phyloP scores from a whole-genome alignment of 2,797 vertebrate species.

The Gambelia wislizenii region DNA sequence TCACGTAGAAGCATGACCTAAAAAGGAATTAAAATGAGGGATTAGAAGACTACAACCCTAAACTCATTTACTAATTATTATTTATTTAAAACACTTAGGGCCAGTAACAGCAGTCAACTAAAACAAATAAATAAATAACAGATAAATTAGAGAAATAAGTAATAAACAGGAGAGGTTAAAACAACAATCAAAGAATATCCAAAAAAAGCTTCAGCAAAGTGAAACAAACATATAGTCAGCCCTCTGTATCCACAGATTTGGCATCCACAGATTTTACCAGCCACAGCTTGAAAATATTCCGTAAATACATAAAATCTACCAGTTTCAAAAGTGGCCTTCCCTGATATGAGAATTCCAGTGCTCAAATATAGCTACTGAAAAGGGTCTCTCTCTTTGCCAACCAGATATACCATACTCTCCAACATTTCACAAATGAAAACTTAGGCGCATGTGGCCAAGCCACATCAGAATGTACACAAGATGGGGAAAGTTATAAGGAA shows the following conservation, averaged over 20 bases:
- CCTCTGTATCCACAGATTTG: too few relatives aligned
- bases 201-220: neutral
- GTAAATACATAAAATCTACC: too few relatives aligned
- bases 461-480: too few relatives aligned
- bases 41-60: neutral
- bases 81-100: neutral
- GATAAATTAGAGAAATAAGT: neutral
- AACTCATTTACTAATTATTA: neutral
- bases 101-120: neutral
- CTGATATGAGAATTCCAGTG: neutral
- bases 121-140: neutral
- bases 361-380: neutral
- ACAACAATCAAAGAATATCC: neutral
- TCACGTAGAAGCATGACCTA: neutral
- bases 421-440: too few relatives aligned
- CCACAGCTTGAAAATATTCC: too few relatives aligned
- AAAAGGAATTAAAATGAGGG: conserved; percentile 3
- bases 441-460: too few relatives aligned
- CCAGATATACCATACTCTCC: neutral
- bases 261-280: too few relatives aligned
- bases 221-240: too few relatives aligned
- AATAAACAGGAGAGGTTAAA: neutral
- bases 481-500: too few relatives aligned
- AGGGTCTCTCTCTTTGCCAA: neutral
- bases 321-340: neutral